These are phyloP conservation scores for Hippoglossus hippoglossus DNA, from an alignment of 2,797 vertebrate species.

Conservation along the genomic window DNA sequence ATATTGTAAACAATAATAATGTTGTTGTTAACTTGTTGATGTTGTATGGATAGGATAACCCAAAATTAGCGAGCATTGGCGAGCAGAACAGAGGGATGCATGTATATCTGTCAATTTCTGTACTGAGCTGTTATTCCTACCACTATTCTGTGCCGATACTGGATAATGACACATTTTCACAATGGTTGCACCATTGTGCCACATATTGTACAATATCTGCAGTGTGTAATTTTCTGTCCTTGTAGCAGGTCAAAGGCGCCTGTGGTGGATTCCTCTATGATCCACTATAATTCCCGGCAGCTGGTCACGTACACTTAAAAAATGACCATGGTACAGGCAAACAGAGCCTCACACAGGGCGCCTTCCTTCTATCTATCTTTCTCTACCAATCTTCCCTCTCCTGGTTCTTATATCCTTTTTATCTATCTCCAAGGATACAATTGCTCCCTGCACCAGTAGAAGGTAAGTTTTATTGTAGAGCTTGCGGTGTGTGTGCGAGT, in stretches of 20 bases:
- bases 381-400: slow-evolving; percentile 59
- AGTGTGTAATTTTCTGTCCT: slow-evolving; percentile 51
- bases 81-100: slow-evolving; percentile 1
- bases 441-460: slow-evolving; percentile 30
- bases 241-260: slow-evolving; percentile 46
- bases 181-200: neutral
- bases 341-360: slow-evolving; percentile 52
- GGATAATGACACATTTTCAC: neutral
- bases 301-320: slow-evolving; percentile 60
- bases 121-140: neutral
- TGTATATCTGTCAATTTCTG: neutral
- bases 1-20: too few relatives aligned
- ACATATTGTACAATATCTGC: slow-evolving; percentile 35
- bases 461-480: slow-evolving; percentile 17
- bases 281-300: slow-evolving; percentile 57
- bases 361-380: slow-evolving; percentile 56
- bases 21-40: too few relatives aligned
- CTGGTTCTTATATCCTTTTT: slow-evolving; percentile 65
- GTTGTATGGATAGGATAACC: too few relatives aligned
- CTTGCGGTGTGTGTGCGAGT: neutral
- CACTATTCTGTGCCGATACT: neutral
- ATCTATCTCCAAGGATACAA: slow-evolving; percentile 67
- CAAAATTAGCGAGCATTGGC: too few relatives aligned
- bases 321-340: slow-evolving; percentile 58
- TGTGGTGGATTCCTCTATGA: slow-evolving; percentile 44